Base-by-base conservation (phyloP, 2,888 invertebrate species). In the Doris montereyensis region DNA sequence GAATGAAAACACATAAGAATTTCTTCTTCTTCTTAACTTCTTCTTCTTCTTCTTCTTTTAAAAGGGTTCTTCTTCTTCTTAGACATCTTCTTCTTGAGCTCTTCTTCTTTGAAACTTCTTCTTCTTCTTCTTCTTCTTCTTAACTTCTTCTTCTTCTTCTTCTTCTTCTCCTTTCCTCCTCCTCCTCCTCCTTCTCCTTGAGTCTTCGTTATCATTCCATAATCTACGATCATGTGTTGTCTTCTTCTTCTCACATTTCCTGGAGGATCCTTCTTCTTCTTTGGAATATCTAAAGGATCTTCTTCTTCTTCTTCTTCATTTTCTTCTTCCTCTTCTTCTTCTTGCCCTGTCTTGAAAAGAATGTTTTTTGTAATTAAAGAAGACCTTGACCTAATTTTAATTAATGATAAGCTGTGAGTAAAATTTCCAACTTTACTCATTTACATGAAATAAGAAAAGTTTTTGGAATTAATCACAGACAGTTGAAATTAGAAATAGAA, bases 311-410 rank as follows among this genome's bases (percentile, higher is more conserved):
- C 75, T 75, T 21, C 35, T 32, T 41, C 52, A 26, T 21, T 75
- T 32, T 67, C 67, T 67, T 24, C 21, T 17, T 67, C 75, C 76
- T 34, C 21, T n/a, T 78, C 67, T 35, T 30, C 41, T 32, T 34
- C 72, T 34, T 1, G 13, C 26, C 5, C 26, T n/a, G 28, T 13
- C 65, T 21, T 1, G n/a, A 5, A 5, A 3, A 65, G 28, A 5
- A 10, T n/a, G n/a, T n/a, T n/a, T n/a, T n/a, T n/a, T n/a, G n/a
- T n/a, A n/a, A n/a, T n/a, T n/a, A n/a, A n/a, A n/a, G n/a, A n/a
- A n/a, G n/a, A n/a, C n/a, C n/a, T n/a, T n/a, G n/a, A n/a, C n/a
- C n/a, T n/a, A n/a, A n/a, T n/a, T n/a, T n/a, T n/a, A n/a, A n/a
- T n/a, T n/a, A n/a, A n/a, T n/a, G n/a, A n/a, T n/a, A n/a, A n/a